These are phyloP conservation scores for Cybosia mesomella DNA, from an alignment of 2,888 invertebrate species.

Conservation along the genomic window DNA sequence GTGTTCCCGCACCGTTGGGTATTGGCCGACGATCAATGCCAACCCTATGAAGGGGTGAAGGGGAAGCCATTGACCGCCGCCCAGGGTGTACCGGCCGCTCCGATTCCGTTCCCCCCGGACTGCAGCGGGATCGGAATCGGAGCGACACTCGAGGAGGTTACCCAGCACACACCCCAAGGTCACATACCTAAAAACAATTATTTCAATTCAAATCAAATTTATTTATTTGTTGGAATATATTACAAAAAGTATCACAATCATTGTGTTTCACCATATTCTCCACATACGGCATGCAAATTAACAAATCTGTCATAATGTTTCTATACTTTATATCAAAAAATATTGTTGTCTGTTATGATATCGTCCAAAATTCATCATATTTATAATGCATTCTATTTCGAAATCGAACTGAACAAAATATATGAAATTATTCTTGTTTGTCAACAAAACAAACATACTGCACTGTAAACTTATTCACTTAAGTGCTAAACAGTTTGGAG, in stretches of 20 bases:
- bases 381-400: neutral
- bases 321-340: neutral
- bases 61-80: no score
- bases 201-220: neutral
- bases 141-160: no score
- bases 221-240: neutral
- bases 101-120: no score
- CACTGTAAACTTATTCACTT: neutral
- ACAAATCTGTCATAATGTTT: neutral
- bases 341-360: neutral
- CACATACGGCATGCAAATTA: neutral
- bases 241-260: neutral
- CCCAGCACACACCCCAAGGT: no score
- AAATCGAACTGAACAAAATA: neutral
- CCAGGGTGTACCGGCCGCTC: no score
- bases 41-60: no score
- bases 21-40: no score
- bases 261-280: conserved; percentile 1
- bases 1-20: no score
- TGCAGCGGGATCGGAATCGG: no score
- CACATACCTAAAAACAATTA: neutral
- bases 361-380: neutral
- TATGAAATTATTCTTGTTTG: neutral
- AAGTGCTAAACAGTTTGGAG: conserved; percentile 17
- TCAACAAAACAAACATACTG: neutral